These are phyloP conservation scores for Oligia latruncula DNA, from an alignment of 2,888 invertebrate species.

Conservation along the genomic window DNA sequence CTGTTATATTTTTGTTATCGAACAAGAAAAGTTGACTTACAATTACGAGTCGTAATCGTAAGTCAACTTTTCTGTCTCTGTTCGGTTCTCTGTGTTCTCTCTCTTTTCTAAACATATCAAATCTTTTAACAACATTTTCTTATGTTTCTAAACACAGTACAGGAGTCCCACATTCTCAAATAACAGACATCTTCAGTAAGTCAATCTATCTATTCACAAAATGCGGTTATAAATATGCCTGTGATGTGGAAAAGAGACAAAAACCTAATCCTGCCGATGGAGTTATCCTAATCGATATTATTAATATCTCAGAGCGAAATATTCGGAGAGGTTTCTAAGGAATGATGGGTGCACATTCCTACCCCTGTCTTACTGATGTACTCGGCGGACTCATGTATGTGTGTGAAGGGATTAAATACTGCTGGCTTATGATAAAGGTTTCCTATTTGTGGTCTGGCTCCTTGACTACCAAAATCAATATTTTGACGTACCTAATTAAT, in stretches of 20 bases:
- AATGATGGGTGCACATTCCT: constrained; percentile 66
- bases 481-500: background rate
- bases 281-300: constrained; percentile 67
- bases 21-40: background rate
- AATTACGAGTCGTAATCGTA: too few species aligned
- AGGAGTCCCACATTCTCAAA: constrained; percentile 36
- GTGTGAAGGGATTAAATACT: constrained; percentile 42
- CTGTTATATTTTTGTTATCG: background rate
- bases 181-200: constrained; percentile 30
- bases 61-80: too few species aligned
- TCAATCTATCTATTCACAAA: constrained; percentile 33
- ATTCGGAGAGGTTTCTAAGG: constrained; percentile 60
- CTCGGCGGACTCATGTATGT: constrained; percentile 38
- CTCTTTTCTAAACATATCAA: too few species aligned
- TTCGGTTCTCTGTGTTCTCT: too few species aligned
- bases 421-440: constrained; percentile 18
- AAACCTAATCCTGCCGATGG: constrained; percentile 53
- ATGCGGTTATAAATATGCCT: constrained; percentile 45
- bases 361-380: constrained; percentile 60
- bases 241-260: constrained; percentile 53
- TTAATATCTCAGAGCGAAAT: constrained; percentile 64
- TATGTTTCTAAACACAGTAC: background rate
- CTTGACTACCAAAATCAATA: constrained; percentile 14
- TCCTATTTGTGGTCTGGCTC: constrained; percentile 24
- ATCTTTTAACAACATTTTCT: too few species aligned